Evolutionary conservation across 64 coral and sea anemone species (phyloP), one percentile per base, ranked within the genome.

Genomic region (Montipora sp.): DNA sequence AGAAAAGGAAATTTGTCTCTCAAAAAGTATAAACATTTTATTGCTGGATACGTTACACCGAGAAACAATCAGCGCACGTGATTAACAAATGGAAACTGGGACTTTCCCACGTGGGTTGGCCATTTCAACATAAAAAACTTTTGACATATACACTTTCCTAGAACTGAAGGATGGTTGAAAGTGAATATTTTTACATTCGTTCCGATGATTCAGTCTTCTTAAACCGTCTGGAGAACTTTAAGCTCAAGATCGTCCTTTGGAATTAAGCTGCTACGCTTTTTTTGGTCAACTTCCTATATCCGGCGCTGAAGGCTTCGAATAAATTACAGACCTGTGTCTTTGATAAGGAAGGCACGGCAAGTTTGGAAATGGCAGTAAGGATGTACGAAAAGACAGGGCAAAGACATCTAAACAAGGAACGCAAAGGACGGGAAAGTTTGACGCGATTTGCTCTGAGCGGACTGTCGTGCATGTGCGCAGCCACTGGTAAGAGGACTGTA

Each of bases 391-490:
- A 85, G 6, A 85, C 45, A 85, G 59, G 55, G 20, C 82, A 85
- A 50, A 16, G 7, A 85, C 19, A 18, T 10, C 19, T 1, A 0
- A 71, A 23, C 16, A 83, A 18, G 61, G 59, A 59, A 83, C 58
- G 10, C 19, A 85, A 21, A 71, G 63, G 24, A 85, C 43, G 10
- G 16, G 65, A 50, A 71, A 45, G 71, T 85, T 9, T 50, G 11
- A 59, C 71, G 20, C 79, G 90, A 8, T 91, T 91, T 51, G 90
- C 80, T 27, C 44, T 91, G 68, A 81, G 78, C 23, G 90, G 89
- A 7, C 65, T 81, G 2, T 91, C 90, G 5, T 91, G 90, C 27
- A 91, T 91, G 90, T 83, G 78, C 46, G 90, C 90, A 8, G 80
- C 90, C 16, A 83, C 80, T 7, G 90, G 90, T 91, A 61, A 91